Percentiles rank a stretch among this genome's conserved stretches.
Conservation (phyloP, 2,888 invertebrate genomes). For the Standfussiana lucernea region DNA sequence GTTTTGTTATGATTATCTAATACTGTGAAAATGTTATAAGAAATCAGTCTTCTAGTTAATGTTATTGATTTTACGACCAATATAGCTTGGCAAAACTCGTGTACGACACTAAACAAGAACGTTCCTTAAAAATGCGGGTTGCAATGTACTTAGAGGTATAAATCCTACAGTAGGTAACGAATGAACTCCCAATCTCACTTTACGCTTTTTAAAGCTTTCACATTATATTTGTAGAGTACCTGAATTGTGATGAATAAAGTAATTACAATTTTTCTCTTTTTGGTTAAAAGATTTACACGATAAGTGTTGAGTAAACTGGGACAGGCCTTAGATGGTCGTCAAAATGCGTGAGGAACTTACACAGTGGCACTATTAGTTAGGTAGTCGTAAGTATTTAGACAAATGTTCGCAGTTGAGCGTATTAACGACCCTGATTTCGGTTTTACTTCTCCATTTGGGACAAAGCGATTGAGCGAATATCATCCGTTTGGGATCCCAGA, state of each 20-base stretch:
- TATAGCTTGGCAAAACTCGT: background rate
- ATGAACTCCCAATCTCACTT: constrained; percentile 44
- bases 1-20: background rate
- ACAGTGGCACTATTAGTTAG: constrained; percentile 29
- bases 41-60: background rate
- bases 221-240: constrained; percentile 38
- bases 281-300: constrained; percentile 41
- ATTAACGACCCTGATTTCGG: constrained; percentile 59
- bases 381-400: constrained; percentile 60
- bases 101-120: background rate
- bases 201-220: constrained; percentile 45
- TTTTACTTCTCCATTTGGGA: constrained; percentile 61
- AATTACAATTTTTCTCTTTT: constrained; percentile 42
- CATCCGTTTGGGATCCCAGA: constrained; percentile 63
- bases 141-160: constrained; percentile 27
- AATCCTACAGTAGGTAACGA: constrained; percentile 18
- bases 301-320: constrained; percentile 40
- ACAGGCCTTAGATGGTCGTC: constrained; percentile 35
- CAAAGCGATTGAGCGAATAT: constrained; percentile 64
- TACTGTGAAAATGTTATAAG: background rate
- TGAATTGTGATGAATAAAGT: constrained; percentile 37
- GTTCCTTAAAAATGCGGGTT: background rate
- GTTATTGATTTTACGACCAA: too few relatives aligned
- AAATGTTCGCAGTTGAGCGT: constrained; percentile 56
- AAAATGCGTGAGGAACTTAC: constrained; percentile 34